Conservation (phyloP, 1,140 invertebrate genomes). For the Gryon sp. region DNA sequence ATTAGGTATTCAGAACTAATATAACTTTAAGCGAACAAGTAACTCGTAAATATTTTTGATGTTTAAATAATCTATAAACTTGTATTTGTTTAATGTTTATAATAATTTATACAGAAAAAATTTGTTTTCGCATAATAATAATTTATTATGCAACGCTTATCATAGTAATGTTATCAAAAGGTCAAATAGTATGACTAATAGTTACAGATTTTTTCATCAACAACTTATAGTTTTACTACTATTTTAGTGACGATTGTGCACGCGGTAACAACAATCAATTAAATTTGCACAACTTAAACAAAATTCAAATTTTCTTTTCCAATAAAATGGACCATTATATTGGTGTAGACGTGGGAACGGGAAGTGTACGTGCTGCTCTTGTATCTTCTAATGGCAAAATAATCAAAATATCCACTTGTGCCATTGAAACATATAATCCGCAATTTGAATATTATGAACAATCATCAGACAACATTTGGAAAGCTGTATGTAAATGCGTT, state of each 20-base stretch:
- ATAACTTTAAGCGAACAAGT: too few relatives aligned
- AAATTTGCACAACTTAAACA: not conserved
- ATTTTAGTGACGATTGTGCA: conserved; percentile 20
- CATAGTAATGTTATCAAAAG: conserved; percentile 68
- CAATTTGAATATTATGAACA: conserved; percentile 92
- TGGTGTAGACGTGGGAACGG: conserved; percentile 96
- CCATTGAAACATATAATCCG: conserved; percentile 89
- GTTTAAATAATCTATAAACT: too few relatives aligned
- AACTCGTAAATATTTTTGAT: too few relatives aligned
- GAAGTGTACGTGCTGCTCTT: conserved; percentile 91
- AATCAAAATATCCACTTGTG: conserved; percentile 81
- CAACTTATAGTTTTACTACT: not conserved
- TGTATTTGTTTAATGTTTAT: too few relatives aligned
- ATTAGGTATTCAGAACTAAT: too few relatives aligned
- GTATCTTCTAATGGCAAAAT: conserved; percentile 85
- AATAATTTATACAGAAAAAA: too few relatives aligned
- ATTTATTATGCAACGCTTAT: too few relatives aligned
- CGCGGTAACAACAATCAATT: too few relatives aligned
- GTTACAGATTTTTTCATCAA: not conserved
- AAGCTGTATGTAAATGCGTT: conserved; percentile 83
- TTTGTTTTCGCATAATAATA: too few relatives aligned
- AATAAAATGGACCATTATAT: conserved; percentile 84
- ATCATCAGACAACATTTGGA: conserved; percentile 95
- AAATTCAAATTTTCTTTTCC: conserved; percentile 14
- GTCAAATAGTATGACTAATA: conserved; percentile 63